phyloP scores from a whole-genome alignment of 2,888 invertebrate genomes.

The Apodemia hepburni region DNA sequence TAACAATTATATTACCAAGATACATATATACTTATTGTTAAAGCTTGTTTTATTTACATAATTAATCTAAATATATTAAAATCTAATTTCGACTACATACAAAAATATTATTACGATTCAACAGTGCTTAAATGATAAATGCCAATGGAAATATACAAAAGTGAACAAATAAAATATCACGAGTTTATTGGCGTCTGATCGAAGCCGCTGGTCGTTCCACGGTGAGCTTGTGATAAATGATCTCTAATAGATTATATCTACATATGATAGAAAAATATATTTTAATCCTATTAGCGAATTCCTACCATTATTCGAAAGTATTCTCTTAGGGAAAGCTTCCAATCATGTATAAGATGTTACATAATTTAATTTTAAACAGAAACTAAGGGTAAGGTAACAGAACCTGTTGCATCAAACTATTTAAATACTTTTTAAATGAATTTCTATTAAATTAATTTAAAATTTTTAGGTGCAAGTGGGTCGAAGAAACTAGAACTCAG shows the following conservation, averaged over 20 bases:
- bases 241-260: constrained; percentile 19
- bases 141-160: constrained; percentile 48
- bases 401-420: no score
- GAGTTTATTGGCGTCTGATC: constrained; percentile 25
- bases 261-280: constrained; percentile 44
- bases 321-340: not conserved
- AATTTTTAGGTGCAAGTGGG: no score
- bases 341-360: no score
- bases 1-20: constrained; percentile 64
- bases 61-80: constrained; percentile 31
- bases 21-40: constrained; percentile 62
- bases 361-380: no score
- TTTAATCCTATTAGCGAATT: constrained; percentile 32
- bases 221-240: not conserved
- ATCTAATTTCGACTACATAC: constrained; percentile 36
- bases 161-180: constrained; percentile 46
- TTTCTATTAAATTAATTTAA: no score
- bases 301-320: constrained; percentile 32
- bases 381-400: no score
- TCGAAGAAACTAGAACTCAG: no score
- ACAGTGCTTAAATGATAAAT: constrained; percentile 50
- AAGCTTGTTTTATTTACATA: constrained; percentile 60
- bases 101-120: constrained; percentile 38
- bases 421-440: no score
- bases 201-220: constrained; percentile 23